Percentiles rank a stretch among this genome's conserved stretches.
Evolutionary conservation across 2,113 vertebrate species (phyloP).

Genomic region (Neogale vison): DNA sequence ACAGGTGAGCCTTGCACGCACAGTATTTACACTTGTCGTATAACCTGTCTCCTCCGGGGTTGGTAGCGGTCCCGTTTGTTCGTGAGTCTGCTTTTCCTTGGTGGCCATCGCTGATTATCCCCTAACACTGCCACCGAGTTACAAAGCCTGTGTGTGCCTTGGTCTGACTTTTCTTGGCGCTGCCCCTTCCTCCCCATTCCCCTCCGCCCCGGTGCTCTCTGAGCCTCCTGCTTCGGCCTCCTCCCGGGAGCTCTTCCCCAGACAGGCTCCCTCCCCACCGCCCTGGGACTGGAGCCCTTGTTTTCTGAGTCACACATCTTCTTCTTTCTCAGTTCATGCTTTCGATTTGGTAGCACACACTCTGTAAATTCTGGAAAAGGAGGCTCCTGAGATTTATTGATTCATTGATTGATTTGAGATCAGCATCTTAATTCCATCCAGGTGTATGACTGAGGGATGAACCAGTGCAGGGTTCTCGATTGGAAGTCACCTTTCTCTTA

Average conservation of each 20-base stretch:
- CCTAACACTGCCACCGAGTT: rapidly evolving
- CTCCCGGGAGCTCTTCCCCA: too few relatives aligned
- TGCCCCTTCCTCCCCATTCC: rapidly evolving
- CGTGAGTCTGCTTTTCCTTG: neutral
- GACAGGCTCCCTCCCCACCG: neutral
- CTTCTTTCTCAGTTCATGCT: neutral
- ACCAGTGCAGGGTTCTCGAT: neutral
- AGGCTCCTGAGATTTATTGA: too few relatives aligned
- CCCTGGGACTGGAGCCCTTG: neutral
- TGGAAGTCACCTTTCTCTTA: too few relatives aligned
- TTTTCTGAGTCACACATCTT: neutral
- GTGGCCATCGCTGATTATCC: neutral
- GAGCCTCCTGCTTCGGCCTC: neutral
- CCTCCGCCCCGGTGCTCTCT: rapidly evolving
- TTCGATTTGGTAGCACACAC: too few relatives aligned
- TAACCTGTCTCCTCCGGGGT: neutral
- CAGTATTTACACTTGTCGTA: too few relatives aligned
- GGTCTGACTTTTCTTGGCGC: rapidly evolving
- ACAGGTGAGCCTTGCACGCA: neutral
- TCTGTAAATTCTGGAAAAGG: neutral
- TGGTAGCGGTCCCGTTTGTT: too few relatives aligned
- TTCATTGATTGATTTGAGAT: neutral
- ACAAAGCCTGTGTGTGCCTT: rapidly evolving
- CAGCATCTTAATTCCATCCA: neutral
- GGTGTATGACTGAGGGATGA: neutral